Conservation (phyloP, 2,888 invertebrate genomes). For the Neelides folsomi region DNA sequence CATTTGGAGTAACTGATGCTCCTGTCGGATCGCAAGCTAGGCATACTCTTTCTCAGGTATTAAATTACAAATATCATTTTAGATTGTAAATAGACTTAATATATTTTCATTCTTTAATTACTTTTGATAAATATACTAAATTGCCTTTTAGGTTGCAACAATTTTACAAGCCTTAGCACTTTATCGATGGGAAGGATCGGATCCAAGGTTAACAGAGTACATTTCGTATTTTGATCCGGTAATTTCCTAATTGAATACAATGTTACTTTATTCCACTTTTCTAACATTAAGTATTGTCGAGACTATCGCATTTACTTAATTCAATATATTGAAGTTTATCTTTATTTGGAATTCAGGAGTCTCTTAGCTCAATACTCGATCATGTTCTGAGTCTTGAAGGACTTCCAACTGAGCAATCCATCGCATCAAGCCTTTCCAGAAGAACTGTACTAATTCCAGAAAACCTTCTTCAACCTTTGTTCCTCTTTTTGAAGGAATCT, state of each 20-base stretch:
- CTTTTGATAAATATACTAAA: neutral
- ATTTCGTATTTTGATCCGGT: slow-evolving; percentile 29
- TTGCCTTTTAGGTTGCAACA: slow-evolving; percentile 78
- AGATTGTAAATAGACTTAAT: neutral
- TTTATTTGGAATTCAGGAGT: slow-evolving; percentile 15
- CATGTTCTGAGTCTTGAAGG: slow-evolving; percentile 28
- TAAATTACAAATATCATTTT: neutral
- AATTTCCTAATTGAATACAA: slow-evolving; percentile 3
- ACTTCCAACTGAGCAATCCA: slow-evolving; percentile 18
- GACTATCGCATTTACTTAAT: no score
- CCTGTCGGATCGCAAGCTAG: slow-evolving; percentile 29
- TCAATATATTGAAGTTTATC: no score
- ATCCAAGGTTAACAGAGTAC: slow-evolving; percentile 53
- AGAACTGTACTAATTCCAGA: slow-evolving; percentile 30
- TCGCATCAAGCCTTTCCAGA: slow-evolving; percentile 20
- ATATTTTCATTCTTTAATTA: neutral
- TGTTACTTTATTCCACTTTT: no score
- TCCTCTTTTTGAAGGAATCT: slow-evolving; percentile 27
- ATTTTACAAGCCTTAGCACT: slow-evolving; percentile 82
- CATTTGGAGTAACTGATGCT: slow-evolving; percentile 61
- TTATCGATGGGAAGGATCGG: slow-evolving; percentile 66
- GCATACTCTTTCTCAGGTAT: slow-evolving; percentile 28
- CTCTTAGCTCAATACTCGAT: slow-evolving; percentile 25
- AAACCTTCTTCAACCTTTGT: slow-evolving; percentile 27
- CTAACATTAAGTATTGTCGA: no score